These are phyloP conservation scores for Melospiza melodia DNA, from an alignment of 2,113 vertebrate species.

Conservation along the genomic window DNA sequence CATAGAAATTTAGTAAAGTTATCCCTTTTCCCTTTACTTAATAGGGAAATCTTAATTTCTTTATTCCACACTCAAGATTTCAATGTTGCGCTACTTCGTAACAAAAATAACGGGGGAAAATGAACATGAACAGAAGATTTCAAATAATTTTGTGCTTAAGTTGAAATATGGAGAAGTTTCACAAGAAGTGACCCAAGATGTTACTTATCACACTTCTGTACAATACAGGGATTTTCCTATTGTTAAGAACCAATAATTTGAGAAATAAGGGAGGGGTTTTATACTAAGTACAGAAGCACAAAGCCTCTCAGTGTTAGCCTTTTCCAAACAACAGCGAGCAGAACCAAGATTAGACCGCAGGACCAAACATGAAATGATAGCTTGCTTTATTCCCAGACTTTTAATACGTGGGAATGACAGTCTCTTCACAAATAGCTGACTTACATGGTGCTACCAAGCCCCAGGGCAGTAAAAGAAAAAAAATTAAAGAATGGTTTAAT, in stretches of 20 bases:
- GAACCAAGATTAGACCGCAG: neutral
- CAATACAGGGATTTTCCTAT: neutral
- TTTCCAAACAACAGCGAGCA: neutral
- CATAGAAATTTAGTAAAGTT: neutral
- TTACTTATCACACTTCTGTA: neutral
- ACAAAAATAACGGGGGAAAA: neutral
- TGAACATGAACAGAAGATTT: neutral
- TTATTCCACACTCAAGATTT: neutral
- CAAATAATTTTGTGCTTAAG: neutral
- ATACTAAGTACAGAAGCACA: neutral
- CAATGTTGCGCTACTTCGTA: neutral
- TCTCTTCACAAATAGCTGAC: neutral
- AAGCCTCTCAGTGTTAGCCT: neutral
- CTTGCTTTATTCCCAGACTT: neutral
- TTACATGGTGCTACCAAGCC: neutral
- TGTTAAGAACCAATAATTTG: neutral
- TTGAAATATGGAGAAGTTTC: neutral
- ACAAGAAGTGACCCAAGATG: neutral
- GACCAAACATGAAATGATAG: neutral
- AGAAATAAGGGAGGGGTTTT: neutral
- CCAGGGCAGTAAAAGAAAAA: neutral
- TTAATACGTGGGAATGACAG: neutral
- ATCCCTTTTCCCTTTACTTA: neutral
- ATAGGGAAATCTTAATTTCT: neutral
- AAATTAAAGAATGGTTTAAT: neutral